Conservation (phyloP, 2,113 vertebrate species). For the Varanus komodoensis region DNA sequence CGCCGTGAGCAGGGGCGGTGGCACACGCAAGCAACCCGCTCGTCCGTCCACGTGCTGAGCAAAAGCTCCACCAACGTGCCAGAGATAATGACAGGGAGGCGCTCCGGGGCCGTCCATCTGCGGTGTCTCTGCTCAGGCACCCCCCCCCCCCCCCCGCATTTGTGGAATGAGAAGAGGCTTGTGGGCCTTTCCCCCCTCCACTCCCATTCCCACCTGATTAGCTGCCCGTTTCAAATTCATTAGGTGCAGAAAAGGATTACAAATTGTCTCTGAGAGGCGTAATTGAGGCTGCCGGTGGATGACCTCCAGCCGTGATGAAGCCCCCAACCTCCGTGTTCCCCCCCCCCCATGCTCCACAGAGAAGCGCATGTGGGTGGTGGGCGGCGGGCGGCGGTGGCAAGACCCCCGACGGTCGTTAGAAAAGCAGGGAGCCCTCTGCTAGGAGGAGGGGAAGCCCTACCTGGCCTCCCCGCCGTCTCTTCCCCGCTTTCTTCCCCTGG, state of each 20-base stretch:
- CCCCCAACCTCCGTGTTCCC: accelerated
- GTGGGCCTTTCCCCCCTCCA: neutral
- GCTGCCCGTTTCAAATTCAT: accelerated
- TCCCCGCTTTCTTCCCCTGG: too few relatives aligned
- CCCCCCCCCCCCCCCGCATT: neutral
- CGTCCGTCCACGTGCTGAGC: neutral
- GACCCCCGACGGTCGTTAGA: neutral
- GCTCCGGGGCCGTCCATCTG: neutral
- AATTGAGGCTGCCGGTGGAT: neutral
- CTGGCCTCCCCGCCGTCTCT: neutral
- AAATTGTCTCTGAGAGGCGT: neutral
- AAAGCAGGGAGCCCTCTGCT: neutral
- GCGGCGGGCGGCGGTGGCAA: neutral
- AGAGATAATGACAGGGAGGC: neutral
- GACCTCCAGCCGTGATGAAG: neutral
- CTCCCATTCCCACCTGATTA: neutral
- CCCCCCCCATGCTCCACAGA: neutral
- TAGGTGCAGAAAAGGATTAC: neutral
- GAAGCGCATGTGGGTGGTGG: neutral
- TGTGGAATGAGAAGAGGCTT: neutral
- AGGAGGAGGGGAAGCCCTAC: neutral
- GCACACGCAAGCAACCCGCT: too few relatives aligned
- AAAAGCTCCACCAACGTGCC: neutral
- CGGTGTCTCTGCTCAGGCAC: neutral
- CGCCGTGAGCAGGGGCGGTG: too few relatives aligned